These are phyloP conservation scores for Hyposoter didymator DNA, from an alignment of 2,888 invertebrate genomes.

Conservation along the genomic window DNA sequence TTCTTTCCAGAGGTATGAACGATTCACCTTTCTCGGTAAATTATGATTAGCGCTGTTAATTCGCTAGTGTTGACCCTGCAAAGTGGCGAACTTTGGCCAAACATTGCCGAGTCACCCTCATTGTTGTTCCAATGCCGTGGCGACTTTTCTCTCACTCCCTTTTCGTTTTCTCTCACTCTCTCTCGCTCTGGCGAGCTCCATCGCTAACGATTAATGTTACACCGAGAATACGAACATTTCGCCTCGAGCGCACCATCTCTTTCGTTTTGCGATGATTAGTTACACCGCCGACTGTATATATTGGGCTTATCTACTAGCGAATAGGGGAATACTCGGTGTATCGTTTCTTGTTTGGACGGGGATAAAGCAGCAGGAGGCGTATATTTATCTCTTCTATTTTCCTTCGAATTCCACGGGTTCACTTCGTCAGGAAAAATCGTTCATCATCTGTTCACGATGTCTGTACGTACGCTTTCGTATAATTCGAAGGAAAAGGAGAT, in stretches of 20 bases:
- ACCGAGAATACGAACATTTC: conserved; percentile 35
- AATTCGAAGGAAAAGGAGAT: neutral
- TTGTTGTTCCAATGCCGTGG: conserved; percentile 79
- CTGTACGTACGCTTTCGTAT: neutral
- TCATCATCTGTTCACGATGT: conserved; percentile 19
- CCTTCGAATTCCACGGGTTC: conserved; percentile 1
- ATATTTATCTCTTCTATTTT: conserved; percentile 16
- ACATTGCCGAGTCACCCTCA: conserved; percentile 75
- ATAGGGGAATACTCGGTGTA: conserved; percentile 13
- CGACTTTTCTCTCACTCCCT: conserved; percentile 65
- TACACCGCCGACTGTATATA: conserved; percentile 37
- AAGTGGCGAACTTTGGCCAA: conserved; percentile 76
- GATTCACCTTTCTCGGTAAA: conserved; percentile 67
- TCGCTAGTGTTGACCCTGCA: conserved; percentile 79
- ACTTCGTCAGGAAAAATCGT: conserved; percentile 12
- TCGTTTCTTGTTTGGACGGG: conserved; percentile 38
- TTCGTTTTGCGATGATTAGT: conserved; percentile 41
- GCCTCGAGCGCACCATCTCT: conserved; percentile 5
- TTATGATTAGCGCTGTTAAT: conserved; percentile 80
- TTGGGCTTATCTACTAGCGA: conserved; percentile 25
- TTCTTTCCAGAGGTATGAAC: neutral
- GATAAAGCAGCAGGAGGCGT: conserved; percentile 15
- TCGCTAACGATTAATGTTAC: conserved; percentile 40
- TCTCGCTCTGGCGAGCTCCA: neutral
- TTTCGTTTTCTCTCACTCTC: conserved; percentile 66